Percentiles rank a stretch among this genome's conserved stretches.
Conservation (phyloP, 1,140 invertebrate genomes). For the Drosophila sulfurigaster region DNA sequence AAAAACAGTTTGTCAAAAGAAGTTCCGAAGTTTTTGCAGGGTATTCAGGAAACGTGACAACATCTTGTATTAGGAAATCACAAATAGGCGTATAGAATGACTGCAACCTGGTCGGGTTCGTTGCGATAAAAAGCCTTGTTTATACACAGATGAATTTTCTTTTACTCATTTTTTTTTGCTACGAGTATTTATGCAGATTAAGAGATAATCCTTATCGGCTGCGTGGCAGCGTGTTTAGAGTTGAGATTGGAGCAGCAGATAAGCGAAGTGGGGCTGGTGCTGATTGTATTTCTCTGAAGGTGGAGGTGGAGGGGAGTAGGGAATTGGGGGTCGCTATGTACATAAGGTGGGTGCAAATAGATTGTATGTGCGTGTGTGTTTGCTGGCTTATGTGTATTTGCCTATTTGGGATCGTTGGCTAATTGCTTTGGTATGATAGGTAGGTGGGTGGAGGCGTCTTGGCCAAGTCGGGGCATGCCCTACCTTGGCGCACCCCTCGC, state of each 20-base stretch:
- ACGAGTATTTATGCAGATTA: constrained; percentile 78
- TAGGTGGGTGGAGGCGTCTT: not conserved
- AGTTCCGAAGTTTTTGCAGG: not conserved
- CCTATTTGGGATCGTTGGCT: constrained; percentile 20
- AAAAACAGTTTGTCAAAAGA: too few species aligned
- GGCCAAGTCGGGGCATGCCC: constrained; percentile 2
- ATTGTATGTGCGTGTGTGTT: constrained; percentile 9
- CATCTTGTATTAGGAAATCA: not conserved
- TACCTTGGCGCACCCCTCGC: constrained; percentile 3
- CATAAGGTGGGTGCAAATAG: constrained; percentile 19
- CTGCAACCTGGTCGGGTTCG: constrained; percentile 8
- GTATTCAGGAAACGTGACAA: not conserved
- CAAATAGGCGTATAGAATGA: constrained; percentile 6
- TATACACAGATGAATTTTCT: constrained; percentile 10
- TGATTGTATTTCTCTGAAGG: too few species aligned
- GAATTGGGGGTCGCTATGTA: not conserved
- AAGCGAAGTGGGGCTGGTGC: constrained; percentile 12
- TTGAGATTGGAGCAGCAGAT: constrained; percentile 59
- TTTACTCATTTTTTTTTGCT: constrained; percentile 37
- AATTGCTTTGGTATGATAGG: constrained; percentile 10
- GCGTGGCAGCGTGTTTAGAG: constrained; percentile 20
- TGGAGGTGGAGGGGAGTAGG: too few species aligned
- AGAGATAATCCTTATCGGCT: constrained; percentile 82
- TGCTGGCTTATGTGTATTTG: constrained; percentile 17
- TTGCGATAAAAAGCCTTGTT: constrained; percentile 35